Evolutionary conservation across 2,113 vertebrate genomes (phyloP), one percentile per base, ranked within the genome.

Genomic region (Misgurnus anguillicaudatus): DNA sequence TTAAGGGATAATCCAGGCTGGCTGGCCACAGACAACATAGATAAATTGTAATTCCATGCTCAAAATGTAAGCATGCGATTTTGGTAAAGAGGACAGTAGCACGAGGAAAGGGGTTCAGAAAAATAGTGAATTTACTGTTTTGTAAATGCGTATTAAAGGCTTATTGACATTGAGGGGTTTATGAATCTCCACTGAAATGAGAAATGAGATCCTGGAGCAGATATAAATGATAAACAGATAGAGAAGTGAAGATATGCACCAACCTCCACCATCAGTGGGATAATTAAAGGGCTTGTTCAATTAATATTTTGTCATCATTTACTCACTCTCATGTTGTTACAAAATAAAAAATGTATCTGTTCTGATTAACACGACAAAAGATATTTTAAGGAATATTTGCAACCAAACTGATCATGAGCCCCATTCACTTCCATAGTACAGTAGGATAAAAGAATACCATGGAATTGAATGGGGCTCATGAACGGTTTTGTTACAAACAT

Each of bases 41-140:
- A 81, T 69, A 57, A 70, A 83, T 51, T 64, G 55, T 78, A 83
- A 83, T 78, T 78, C 75, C 47, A 68, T 84, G 13, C 31, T 78
- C 67, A 63, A 41, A 76, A 63, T 76, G 48, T 71, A 36, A 65
- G 64, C 63, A 24, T 74, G 66, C 66, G 73, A 68, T 81, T 80
- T 66, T 74, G 69, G 48, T 63, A 70, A 61, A 75, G 42, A 48
- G n/a, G 24, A 17, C 36, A 45, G 42, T 45, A 72, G 58, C 45
- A 24, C 31, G n/a, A 71, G 38, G n/a, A 61, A 45, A 10, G 61
- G 65, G 65, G 0, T 11, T 19, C 3, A 61, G 39, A 55, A 11
- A 41, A 38, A n/a, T 9, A 17, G 11, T 13, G 6, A 17, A 36
- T 55, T 45, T 31, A 17, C 13, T 64, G n/a, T 65, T 57, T 57